Evolutionary conservation across 2,888 invertebrate species (phyloP), one percentile per base, ranked within the genome.

Genomic region (Melinopterus prodromus): DNA sequence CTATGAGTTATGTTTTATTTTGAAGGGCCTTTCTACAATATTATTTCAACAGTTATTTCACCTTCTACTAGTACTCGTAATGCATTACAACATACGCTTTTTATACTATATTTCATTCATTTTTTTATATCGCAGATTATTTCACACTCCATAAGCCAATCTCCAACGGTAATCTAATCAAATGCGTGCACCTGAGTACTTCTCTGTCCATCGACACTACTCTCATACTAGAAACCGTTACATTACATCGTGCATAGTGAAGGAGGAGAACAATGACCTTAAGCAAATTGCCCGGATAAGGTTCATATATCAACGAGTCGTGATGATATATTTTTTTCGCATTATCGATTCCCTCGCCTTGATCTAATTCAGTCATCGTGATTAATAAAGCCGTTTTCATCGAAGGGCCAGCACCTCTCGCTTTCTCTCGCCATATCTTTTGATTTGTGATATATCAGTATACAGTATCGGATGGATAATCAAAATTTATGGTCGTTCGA

Each of bases 251-350:
- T 53, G 53, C 53, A 53, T 53, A 53, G 53, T 53, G 53, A 53
- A 53, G 53, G 53, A 53, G 53, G 53, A 2, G 53, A 53, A 7
- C 53, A 53, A 53, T 53, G 53, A 53, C 53, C 53, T 53, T 53
- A 53, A 53, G 53, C 53, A 53, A 53, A 53, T 53, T 53, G 53
- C 53, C 53, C 53, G 53, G 53, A 53, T 53, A 53, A 53, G 53
- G 53, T 53, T 53, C 53, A 53, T 53, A 53, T 53, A 53, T 53
- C 53, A 53, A 6, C 53, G 53, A 53, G 53, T 53, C 53, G 53
- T 53, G 53, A 53, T 53, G 53, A 53, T 53, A 53, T 53, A 53
- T 53, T 53, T 53, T 53, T 53, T 53, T 53, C 53, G 53, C 53
- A 53, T 53, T 53, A 53, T 53, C 53, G 53, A 53, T 53, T 53